A percentile compares a stretch with the other conserved stretches of the same genome.
phyloP scores from a whole-genome alignment of 1,140 invertebrate species.

The Arion vulgaris region DNA sequence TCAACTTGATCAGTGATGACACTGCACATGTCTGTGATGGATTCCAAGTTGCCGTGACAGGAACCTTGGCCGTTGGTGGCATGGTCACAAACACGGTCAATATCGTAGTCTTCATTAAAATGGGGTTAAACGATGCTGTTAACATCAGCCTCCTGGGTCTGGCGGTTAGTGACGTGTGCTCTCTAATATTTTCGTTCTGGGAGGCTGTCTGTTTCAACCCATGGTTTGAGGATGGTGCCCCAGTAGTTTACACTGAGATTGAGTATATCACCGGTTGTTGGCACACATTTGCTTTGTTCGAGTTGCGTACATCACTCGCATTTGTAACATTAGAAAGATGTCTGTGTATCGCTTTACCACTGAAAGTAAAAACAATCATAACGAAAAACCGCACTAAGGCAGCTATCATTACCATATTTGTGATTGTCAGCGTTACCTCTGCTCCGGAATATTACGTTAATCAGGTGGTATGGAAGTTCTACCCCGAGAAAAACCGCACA shows the following conservation, averaged over 20 bases:
- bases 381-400: not conserved
- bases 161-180: not conserved
- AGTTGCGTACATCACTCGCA: slow-evolving; percentile 9
- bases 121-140: slow-evolving; percentile 17
- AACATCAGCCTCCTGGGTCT: slow-evolving; percentile 26
- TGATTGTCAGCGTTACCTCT: not conserved
- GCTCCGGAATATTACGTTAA: slow-evolving; percentile 20
- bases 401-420: slow-evolving; percentile 1
- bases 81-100: slow-evolving; percentile 15
- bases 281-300: slow-evolving; percentile 19
- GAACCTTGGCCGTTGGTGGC: not conserved
- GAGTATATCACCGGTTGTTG: slow-evolving; percentile 9
- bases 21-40: not conserved
- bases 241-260: not conserved
- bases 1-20: not conserved
- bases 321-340: slow-evolving; percentile 23
- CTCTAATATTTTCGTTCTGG: slow-evolving; percentile 4
- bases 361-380: slow-evolving; percentile 13
- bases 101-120: slow-evolving; percentile 18
- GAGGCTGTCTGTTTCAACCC: slow-evolving; percentile 16
- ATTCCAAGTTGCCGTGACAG: not conserved
- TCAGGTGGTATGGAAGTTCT: slow-evolving; percentile 26
- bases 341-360: slow-evolving; percentile 9
- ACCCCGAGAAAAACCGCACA: slow-evolving; percentile 4
- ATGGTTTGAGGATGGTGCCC: slow-evolving; percentile 11